These are phyloP conservation scores for Thumatha senex DNA, from an alignment of 2,888 invertebrate species.

Conservation along the genomic window DNA sequence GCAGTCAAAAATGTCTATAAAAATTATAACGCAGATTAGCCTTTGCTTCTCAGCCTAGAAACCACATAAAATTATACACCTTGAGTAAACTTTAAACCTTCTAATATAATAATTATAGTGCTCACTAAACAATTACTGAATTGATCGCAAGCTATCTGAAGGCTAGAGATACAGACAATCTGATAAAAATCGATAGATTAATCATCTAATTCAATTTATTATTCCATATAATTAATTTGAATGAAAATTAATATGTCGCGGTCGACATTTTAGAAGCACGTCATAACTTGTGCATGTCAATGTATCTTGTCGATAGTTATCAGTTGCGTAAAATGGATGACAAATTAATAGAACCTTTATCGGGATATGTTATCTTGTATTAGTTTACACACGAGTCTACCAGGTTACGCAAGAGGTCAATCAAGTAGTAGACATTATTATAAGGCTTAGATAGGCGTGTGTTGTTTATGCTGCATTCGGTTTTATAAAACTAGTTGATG, in stretches of 20 bases:
- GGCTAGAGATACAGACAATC: too few species aligned
- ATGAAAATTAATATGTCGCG: conserved; percentile 28
- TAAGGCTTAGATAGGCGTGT: background rate
- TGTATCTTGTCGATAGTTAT: conserved; percentile 23
- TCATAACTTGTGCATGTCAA: conserved; percentile 12
- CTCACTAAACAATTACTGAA: too few species aligned
- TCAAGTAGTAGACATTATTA: conserved; percentile 10
- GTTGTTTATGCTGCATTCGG: background rate
- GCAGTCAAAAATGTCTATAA: too few species aligned
- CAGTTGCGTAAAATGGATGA: conserved; percentile 33
- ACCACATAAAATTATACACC: too few species aligned
- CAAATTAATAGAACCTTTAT: conserved; percentile 29
- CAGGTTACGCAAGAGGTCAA: conserved; percentile 34
- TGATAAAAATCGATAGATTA: background rate
- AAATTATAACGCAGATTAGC: too few species aligned
- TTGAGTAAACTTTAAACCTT: too few species aligned
- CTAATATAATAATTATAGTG: too few species aligned
- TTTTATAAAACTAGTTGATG: too few species aligned
- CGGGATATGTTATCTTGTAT: conserved; percentile 26
- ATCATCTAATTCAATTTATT: background rate
- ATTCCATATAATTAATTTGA: conserved; percentile 24
- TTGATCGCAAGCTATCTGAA: too few species aligned
- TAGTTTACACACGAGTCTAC: conserved; percentile 36
- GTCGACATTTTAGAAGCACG: conserved; percentile 11
- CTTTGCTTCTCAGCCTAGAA: too few species aligned